Conservation (phyloP, 2,113 vertebrate species). For the Phasianus colchicus region DNA sequence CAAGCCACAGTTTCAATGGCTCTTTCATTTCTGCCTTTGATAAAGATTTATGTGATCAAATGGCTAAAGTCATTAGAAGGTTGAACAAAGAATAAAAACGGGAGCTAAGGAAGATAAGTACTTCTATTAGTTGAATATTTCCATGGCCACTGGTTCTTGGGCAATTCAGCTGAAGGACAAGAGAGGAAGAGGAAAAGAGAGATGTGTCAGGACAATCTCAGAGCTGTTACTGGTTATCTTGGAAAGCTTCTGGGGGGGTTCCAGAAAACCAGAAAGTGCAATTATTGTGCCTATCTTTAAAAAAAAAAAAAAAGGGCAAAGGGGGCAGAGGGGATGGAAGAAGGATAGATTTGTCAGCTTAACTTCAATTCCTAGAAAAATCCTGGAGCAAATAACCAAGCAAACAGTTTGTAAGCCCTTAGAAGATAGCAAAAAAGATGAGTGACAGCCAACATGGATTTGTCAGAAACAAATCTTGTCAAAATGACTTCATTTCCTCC, state of each 20-base stretch:
- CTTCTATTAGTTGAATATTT: not conserved
- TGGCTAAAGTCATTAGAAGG: not conserved
- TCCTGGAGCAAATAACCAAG: constrained; percentile 55
- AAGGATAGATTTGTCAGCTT: constrained; percentile 56
- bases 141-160: not conserved
- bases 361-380: constrained; percentile 59
- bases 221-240: constrained; percentile 28
- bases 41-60: not conserved
- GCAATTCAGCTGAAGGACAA: not conserved
- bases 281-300: constrained; percentile 32
- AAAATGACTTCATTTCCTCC: not conserved
- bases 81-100: not conserved
- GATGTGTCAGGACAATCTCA: not conserved
- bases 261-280: constrained; percentile 3
- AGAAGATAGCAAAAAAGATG: constrained; percentile 55
- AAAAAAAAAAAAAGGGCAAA: not conserved
- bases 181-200: not conserved
- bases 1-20: not conserved
- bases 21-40: not conserved
- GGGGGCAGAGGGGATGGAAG: not conserved
- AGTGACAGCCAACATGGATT: constrained; percentile 49
- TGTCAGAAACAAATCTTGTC: constrained; percentile 24
- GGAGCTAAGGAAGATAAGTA: not conserved
- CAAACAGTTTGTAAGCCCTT: constrained; percentile 52
- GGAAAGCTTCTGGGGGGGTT: not conserved